phyloP scores from a whole-genome alignment of 1,140 invertebrate species.

The Drosophila quadrilineata region DNA sequence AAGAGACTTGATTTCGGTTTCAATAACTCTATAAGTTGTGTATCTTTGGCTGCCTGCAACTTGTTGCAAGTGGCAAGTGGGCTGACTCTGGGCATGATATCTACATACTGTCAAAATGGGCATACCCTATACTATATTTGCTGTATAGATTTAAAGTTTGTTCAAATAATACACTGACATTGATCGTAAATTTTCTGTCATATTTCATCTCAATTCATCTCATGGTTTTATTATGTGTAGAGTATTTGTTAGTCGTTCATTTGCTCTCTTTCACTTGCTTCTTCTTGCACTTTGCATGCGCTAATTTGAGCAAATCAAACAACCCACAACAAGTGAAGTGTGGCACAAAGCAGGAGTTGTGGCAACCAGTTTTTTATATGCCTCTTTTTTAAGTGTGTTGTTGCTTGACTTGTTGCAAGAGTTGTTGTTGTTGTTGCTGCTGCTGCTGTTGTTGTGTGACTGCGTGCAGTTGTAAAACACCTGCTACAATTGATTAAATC shows the following conservation, averaged over 20 bases:
- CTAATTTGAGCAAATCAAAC: slow-evolving; percentile 76
- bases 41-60: slow-evolving; percentile 20
- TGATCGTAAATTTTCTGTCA: no score
- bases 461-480: slow-evolving; percentile 69
- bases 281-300: slow-evolving; percentile 44
- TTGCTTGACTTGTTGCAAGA: not conserved
- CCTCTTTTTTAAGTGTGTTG: no score
- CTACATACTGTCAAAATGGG: no score
- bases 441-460: slow-evolving; percentile 2
- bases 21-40: not conserved
- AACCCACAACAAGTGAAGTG: slow-evolving; percentile 34
- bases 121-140: no score
- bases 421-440: not conserved
- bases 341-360: slow-evolving; percentile 20
- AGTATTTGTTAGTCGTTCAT: not conserved
- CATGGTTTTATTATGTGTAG: no score
- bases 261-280: slow-evolving; percentile 9
- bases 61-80: slow-evolving; percentile 43
- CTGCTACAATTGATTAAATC: slow-evolving; percentile 79
- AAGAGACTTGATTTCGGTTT: not conserved
- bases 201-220: no score
- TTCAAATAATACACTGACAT: no score
- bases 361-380: slow-evolving; percentile 55
- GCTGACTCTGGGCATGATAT: slow-evolving; percentile 9
- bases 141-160: no score